Evolutionary conservation across 2,888 invertebrate genomes (phyloP).

Genomic region (Ypsolopha sequella): DNA sequence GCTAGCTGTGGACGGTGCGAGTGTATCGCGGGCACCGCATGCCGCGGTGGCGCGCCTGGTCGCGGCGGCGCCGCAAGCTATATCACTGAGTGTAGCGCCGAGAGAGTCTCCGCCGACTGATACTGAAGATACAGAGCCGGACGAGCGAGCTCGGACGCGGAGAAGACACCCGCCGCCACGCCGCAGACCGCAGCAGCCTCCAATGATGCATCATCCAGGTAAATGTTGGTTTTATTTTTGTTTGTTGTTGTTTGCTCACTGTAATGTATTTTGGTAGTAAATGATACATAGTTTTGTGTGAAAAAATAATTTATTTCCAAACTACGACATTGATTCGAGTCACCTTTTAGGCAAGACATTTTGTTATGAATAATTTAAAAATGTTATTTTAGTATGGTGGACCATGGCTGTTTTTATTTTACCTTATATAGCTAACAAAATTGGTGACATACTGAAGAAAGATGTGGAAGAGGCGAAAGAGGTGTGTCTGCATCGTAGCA

Average conservation of each 20-base stretch:
- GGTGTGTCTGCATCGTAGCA: too few species aligned
- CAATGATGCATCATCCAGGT: constrained; percentile 52
- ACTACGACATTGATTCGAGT: too few species aligned
- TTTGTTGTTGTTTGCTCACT: not conserved
- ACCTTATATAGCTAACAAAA: too few species aligned
- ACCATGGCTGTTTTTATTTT: too few species aligned
- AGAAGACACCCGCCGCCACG: constrained; percentile 53
- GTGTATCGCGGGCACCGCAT: constrained; percentile 92
- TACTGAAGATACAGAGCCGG: constrained; percentile 60
- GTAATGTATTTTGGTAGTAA: not conserved
- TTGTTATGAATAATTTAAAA: too few species aligned
- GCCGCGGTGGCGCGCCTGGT: constrained; percentile 94
- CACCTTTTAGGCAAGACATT: too few species aligned
- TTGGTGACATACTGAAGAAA: too few species aligned
- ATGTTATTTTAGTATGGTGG: too few species aligned
- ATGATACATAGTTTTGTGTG: too few species aligned
- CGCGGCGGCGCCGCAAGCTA: constrained; percentile 85
- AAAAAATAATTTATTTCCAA: too few species aligned
- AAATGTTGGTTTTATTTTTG: constrained; percentile 4
- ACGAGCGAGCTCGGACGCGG: constrained; percentile 49
- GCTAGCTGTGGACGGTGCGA: constrained; percentile 91
- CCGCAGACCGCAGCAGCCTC: constrained; percentile 47
- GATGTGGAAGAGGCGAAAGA: too few species aligned
- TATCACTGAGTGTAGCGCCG: constrained; percentile 85
- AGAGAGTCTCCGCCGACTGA: constrained; percentile 57